Base-by-base conservation (phyloP, 1,140 invertebrate species). In the Episyrphus balteatus region DNA sequence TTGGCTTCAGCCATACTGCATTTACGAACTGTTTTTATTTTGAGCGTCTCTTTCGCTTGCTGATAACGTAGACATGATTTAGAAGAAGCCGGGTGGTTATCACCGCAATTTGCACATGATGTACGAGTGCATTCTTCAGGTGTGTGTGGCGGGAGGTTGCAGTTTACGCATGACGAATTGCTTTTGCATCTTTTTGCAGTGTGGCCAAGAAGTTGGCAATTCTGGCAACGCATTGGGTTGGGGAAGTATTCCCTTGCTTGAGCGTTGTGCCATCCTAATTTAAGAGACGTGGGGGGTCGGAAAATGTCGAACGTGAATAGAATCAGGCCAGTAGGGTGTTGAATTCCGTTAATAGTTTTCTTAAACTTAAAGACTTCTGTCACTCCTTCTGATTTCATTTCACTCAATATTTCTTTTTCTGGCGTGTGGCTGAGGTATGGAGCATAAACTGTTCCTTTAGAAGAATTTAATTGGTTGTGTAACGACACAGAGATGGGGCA, bases 201-300 rank as follows among this genome's bases (percentile, higher is more conserved):
- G 14, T 44, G 30, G 14, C 42, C 42, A 33, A 44, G 42, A 14
- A n/a, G 6, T 44, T 44, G 42, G 31, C 42, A 44, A 12, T 15
- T 21, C 32, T 44, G 30, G 30, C 30, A 44, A 3, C 42, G 42
- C 42, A 44, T 32, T 5, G 42, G 42, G 32, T 44, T 44, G 10
- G 21, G 21, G 14, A 33, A 32, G 9, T 44, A 32, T 44, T 44
- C 42, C 11, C n/a, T 44, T 10, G 13, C 30, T 44, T 32, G 30
- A 19, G n/a, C 14, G 21, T 13, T 44, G 14, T 32, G 14, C 30
- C 26, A 44, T n/a, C n/a, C n/a, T n/a, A n/a, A n/a, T n/a, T n/a
- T n/a, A n/a, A n/a, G n/a, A n/a, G n/a, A n/a, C n/a, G n/a, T n/a
- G n/a, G n/a, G n/a, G n/a, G n/a, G n/a, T n/a, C n/a, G n/a, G n/a